Conservation (phyloP, 2,113 vertebrate species). For the Natator depressus region DNA sequence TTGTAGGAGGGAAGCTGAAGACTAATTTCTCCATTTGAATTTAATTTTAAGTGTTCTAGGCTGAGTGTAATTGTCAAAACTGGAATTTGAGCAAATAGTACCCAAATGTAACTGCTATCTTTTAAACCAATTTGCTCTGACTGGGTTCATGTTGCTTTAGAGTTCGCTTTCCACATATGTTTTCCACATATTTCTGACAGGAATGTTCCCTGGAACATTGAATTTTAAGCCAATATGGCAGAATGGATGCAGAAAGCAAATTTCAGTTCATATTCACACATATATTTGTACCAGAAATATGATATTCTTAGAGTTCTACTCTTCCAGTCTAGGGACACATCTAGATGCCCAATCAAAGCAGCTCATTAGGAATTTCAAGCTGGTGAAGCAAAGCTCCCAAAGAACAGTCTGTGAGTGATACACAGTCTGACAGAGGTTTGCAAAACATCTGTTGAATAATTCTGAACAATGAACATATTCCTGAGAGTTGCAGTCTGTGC, state of each 20-base stretch:
- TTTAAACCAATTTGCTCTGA: background rate
- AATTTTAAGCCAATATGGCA: background rate
- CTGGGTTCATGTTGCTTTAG: background rate
- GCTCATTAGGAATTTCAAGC: background rate
- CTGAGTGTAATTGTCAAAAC: background rate
- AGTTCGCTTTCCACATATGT: background rate
- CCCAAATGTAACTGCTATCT: background rate
- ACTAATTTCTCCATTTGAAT: background rate
- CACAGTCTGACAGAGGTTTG: background rate
- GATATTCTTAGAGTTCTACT: background rate
- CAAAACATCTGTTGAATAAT: background rate
- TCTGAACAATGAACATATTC: accelerated
- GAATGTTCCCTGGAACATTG: background rate
- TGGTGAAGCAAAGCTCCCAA: background rate
- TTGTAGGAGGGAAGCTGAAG: background rate
- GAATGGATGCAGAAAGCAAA: background rate
- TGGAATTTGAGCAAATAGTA: background rate
- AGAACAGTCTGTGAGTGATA: background rate
- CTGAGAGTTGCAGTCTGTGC: background rate
- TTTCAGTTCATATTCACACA: background rate
- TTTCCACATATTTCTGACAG: background rate
- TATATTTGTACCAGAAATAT: background rate
- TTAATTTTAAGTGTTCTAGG: background rate
- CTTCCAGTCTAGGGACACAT: background rate
- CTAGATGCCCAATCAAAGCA: background rate